Evolutionary conservation across 1,140 invertebrate species (phyloP), one percentile per base, ranked within the genome.

Genomic region (Drosophila pseudoobscura): DNA sequence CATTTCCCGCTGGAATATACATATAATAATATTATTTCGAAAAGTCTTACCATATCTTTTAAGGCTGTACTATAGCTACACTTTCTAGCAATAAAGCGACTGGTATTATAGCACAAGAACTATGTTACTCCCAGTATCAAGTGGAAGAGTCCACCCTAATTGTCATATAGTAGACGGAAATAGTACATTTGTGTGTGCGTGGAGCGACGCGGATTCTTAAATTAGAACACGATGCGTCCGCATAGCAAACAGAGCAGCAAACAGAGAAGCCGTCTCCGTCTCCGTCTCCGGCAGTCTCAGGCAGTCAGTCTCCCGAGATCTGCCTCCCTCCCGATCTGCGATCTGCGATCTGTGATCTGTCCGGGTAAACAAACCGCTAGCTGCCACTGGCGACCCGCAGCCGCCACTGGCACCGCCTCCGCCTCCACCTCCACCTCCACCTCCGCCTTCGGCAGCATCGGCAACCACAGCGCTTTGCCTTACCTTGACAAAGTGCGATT

Each of bases 291-390:
- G 31, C 35, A 39, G 35, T 22, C 45, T 39, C 56, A 26, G 35
- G 35, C 35, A 39, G 35, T 29, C 43, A 65, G 52, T 44, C 56
- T 20, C 50, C 47, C 29, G 29, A 15, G 35, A 6, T 29, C 46
- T 58, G 35, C 22, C n/a, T 17, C 63, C 50, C 13, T 29, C 20
- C 20, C 46, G 31, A 11, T 59, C 22, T 29, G n/a, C 65, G 13
- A 44, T 29, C 29, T 17, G 8, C 46, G 31, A 11, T 59, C 22
- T 29, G n/a, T 60, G 13, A 44, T 20, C 29, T 24, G 22, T 50
- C 56, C 43, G 58, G 78, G 50, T 82, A 85, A 88, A 88, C 82
- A 85, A 85, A 87, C 74, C 82, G 78, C 65, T 78, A 56, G 65
- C 9, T 29, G 26, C 26, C 31, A 35, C 31, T 35, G 31, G 31